Evolutionary conservation across 2,888 invertebrate species (phyloP).

Genomic region (Arge pagana): DNA sequence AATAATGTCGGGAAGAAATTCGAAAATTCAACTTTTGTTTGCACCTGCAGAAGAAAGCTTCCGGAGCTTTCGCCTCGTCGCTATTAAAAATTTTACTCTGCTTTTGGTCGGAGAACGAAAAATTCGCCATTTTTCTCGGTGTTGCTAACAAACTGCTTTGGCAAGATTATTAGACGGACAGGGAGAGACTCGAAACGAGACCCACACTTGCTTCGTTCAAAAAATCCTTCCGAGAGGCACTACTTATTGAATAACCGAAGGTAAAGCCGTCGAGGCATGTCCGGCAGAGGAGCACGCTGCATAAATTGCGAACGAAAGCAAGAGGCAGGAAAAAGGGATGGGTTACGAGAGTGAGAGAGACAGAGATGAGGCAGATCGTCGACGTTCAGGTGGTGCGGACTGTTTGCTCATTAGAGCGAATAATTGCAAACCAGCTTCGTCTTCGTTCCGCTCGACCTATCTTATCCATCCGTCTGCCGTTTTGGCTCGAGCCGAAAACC

Average conservation of each 20-base stretch:
- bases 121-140: too few relatives aligned
- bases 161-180: too few relatives aligned
- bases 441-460: constrained; percentile 33
- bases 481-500: constrained; percentile 17
- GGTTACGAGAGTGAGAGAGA: constrained; percentile 17
- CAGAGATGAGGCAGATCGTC: constrained; percentile 28
- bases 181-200: constrained; percentile 1
- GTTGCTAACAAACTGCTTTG: too few relatives aligned
- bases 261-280: constrained; percentile 15
- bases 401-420: constrained; percentile 58
- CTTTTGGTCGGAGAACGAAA: too few relatives aligned
- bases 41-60: too few relatives aligned
- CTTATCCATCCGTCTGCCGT: constrained; percentile 28
- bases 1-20: too few relatives aligned
- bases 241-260: constrained; percentile 48
- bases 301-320: constrained; percentile 17
- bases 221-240: constrained; percentile 40
- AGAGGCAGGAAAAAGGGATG: constrained; percentile 26
- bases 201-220: constrained; percentile 7
- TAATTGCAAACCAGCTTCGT: constrained; percentile 48
- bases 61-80: too few relatives aligned
- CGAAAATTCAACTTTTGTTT: too few relatives aligned
- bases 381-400: constrained; percentile 44
- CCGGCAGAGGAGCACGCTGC: constrained; percentile 22
- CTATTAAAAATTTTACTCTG: too few relatives aligned